Conservation (phyloP, 2,888 invertebrate genomes). For the Petrolisthes manimaculis region DNA sequence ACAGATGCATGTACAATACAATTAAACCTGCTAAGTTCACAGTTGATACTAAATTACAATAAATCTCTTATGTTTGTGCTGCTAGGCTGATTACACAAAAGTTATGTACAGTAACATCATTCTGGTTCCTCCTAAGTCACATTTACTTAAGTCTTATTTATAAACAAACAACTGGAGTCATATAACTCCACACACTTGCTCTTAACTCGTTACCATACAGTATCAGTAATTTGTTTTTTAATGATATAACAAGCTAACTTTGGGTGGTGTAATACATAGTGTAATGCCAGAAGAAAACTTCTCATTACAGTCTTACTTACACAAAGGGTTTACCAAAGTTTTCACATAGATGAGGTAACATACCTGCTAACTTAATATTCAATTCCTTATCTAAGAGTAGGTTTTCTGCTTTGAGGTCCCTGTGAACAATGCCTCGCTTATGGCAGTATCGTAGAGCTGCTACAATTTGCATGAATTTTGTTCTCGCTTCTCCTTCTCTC, state of each 20-base stretch:
- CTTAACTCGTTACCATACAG: too few species aligned
- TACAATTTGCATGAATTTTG: constrained; percentile 96
- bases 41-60: too few species aligned
- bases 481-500: constrained; percentile 90
- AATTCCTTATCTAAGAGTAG: constrained; percentile 90
- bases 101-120: too few species aligned
- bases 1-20: not conserved
- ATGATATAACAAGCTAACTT: too few species aligned
- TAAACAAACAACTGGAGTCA: too few species aligned
- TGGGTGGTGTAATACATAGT: not conserved
- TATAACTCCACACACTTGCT: too few species aligned
- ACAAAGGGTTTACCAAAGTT: not conserved
- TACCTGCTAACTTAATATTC: constrained; percentile 67
- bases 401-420: constrained; percentile 99
- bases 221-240: too few species aligned
- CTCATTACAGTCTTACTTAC: not conserved
- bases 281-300: not conserved
- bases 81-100: too few species aligned
- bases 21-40: too few species aligned
- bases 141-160: too few species aligned
- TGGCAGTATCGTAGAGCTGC: constrained; percentile 98
- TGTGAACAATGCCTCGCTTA: constrained; percentile 91
- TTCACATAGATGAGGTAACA: constrained; percentile 7
- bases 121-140: too few species aligned
- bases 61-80: too few species aligned